Base-by-base conservation (phyloP, 2,888 invertebrate species). In the Scelioninae gen. 2 region DNA sequence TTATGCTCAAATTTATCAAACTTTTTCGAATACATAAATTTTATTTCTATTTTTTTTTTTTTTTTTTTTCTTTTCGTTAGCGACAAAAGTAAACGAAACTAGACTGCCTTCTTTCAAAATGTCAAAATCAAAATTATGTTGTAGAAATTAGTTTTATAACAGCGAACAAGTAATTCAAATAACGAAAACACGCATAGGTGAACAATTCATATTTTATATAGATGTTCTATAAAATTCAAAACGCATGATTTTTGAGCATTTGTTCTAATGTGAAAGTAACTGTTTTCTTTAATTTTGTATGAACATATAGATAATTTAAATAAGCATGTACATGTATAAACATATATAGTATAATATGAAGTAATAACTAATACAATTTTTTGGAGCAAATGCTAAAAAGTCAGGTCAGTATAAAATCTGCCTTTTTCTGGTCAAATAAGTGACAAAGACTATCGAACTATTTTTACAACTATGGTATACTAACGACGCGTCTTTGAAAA, bases 361-460 rank as follows among this genome's bases (percentile, higher is more conserved):
- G 22, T 22, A 37, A 37, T 37, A 13, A 37, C 13, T 22, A 37
- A 2, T 13, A 11, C 10, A 3, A 11, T 7, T 9, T 46, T 31
- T 16, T 48, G 35, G 50, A 9, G 10, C 33, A 50, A 50, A 50
- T 19, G 13, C n/a, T 19, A n/a, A 11, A 39, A 53, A 53, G 33
- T 15, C 39, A 39, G 15, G 9, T n/a, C 13, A 19, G 22, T 7
- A 11, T 25, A n/a, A 25, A 39, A 39, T 53, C 25, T 39, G 53
- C 53, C 31, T 57, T 57, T 43, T 31, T 57, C 11, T 43, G 43
- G 39, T 55, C 9, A 16, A 43, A 43, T 10, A 28, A 28, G 28
- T 46, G 10, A 46, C 2, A 9, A 39, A 5, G 41, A 55, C 39
- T 39, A 41, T 37, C 5, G 11, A 43, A 18, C 41, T 57, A 43